These are phyloP conservation scores for Daboia siamensis DNA, from an alignment of 2,113 vertebrate genomes.

Conservation along the genomic window DNA sequence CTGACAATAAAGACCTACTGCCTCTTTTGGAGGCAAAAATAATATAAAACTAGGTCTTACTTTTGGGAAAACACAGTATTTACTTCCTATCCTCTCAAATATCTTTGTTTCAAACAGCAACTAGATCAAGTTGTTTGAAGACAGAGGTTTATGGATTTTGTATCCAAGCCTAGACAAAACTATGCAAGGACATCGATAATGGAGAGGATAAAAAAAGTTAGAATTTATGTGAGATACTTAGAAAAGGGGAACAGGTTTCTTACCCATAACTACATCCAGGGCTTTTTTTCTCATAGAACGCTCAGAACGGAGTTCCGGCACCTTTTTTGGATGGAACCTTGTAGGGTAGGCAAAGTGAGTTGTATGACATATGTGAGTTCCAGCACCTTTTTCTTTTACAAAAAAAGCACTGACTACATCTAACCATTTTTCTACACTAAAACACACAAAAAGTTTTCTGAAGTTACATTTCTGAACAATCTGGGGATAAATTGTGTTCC, in stretches of 20 bases:
- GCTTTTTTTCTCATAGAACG: too few species aligned
- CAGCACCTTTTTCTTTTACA: too few species aligned
- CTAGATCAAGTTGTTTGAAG: neutral
- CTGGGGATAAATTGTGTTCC: neutral
- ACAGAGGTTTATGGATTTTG: neutral
- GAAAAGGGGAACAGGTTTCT: neutral
- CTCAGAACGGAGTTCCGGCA: too few species aligned
- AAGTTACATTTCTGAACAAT: neutral
- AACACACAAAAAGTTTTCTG: neutral
- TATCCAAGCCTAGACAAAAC: neutral
- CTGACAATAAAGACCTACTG: too few species aligned
- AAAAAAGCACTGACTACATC: too few species aligned
- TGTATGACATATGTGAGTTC: too few species aligned
- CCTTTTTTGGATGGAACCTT: too few species aligned
- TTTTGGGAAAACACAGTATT: neutral
- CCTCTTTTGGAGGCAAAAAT: too few species aligned
- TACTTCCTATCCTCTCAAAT: neutral
- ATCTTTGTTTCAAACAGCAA: neutral
- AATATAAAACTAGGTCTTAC: too few species aligned
- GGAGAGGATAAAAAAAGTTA: neutral
- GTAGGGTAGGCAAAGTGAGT: too few species aligned
- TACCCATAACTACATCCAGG: neutral
- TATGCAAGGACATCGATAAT: neutral
- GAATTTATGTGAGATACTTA: neutral
- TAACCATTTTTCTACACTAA: neutral